These are phyloP conservation scores for Octodonta nipae DNA, from an alignment of 2,888 invertebrate species.

Conservation along the genomic window DNA sequence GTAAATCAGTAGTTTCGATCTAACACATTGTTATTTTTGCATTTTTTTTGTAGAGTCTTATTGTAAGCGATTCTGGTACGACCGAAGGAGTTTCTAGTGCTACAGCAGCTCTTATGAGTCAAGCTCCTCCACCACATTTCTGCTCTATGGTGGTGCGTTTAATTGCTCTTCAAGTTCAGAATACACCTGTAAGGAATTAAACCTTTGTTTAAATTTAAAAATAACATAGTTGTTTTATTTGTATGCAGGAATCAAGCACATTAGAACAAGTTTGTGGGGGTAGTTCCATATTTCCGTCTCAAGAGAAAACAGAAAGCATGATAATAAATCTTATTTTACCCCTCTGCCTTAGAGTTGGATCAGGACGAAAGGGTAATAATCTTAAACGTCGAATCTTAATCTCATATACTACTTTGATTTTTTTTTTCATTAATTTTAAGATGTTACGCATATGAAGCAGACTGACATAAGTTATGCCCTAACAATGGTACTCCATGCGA, in stretches of 20 bases:
- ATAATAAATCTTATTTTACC: constrained; percentile 94
- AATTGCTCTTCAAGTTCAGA: constrained; percentile 87
- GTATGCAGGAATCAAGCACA: constrained; percentile 60
- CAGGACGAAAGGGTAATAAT: constrained; percentile 73
- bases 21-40: too few relatives aligned
- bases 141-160: constrained; percentile 91
- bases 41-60: constrained; percentile 47
- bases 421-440: too few relatives aligned
- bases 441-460: constrained; percentile 77
- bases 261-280: constrained; percentile 92
- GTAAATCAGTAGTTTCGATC: too few relatives aligned
- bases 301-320: constrained; percentile 89
- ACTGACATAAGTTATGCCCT: constrained; percentile 84
- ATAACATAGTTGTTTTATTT: not conserved
- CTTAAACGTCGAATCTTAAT: too few relatives aligned
- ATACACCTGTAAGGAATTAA: constrained; percentile 56
- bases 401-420: too few relatives aligned
- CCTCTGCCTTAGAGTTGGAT: constrained; percentile 85
- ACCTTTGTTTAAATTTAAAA: not conserved
- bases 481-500: constrained; percentile 76
- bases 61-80: constrained; percentile 61
- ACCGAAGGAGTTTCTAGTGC: constrained; percentile 66
- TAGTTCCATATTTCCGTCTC: constrained; percentile 71
- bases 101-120: constrained; percentile 74
- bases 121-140: constrained; percentile 87